Base-by-base conservation (phyloP, 2,797 vertebrate species). In the Huso huso region DNA sequence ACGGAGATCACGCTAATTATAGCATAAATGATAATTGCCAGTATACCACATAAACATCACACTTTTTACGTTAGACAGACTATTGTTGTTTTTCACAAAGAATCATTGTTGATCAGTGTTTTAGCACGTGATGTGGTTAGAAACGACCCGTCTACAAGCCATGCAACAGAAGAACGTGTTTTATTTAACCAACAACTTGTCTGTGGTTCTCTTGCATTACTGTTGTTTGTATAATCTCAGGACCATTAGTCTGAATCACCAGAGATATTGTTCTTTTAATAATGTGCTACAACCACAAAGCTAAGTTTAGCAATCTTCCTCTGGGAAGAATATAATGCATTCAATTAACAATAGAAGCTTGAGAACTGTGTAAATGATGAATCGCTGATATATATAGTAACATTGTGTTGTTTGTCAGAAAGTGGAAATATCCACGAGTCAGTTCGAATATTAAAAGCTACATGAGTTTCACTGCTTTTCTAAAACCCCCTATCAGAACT, bases 271-370 rank as follows among this genome's bases (percentile, higher is more conserved):
- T 82, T 80, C 80, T 74, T 80, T 75, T 83, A 77, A 76, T 74
- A 82, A 73, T 72, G 74, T 79, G 70, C 77, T 68, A 82, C 78
- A 79, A 83, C 86, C 84, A 78, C 75, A 69, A 74, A 83, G 75
- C 88, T 89, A 90, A 89, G 92, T 90, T 93, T 92, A 94, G 89
- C 81, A 83, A 65, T 80, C 65, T 75, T 83, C 76, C 78, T 78
- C 82, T 70, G 79, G 88, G 87, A 91, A 93, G 86, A 81, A 74
- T 83, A 82, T 86, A 82, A 88, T 84, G 84, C 87, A 90, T 88
- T 89, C 78, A 87, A 93, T 85, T 86, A 89, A 85, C 80, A 84
- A 77, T 69, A 79, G 67, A 75, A 73, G 71, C 84, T 66, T 66
- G 62, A 77, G 69, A 81, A 82, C 84, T 88, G 85, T 88, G 84